Conservation (phyloP, 2,113 vertebrate species). For the Petroica traversi region DNA sequence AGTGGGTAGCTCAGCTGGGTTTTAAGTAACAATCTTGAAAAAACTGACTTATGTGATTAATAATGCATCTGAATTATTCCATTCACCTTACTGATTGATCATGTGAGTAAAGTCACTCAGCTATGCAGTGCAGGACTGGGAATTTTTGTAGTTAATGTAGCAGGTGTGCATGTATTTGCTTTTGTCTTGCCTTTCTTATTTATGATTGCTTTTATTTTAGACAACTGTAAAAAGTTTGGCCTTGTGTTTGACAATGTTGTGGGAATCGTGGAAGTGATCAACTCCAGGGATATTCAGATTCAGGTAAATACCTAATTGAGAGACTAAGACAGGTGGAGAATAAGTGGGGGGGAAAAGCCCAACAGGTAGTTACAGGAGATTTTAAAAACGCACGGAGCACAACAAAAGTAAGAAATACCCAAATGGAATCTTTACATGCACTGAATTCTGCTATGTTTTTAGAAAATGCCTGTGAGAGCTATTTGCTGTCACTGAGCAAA, state of each 20-base stretch:
- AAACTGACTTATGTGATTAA: neutral
- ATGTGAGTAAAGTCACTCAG: neutral
- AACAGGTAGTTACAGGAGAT: neutral
- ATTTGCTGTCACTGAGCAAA: neutral
- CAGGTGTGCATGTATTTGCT: neutral
- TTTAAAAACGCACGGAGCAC: neutral
- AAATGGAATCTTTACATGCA: neutral
- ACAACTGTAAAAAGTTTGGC: slow-evolving; percentile 95
- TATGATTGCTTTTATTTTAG: slow-evolving; percentile 67
- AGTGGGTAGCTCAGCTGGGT: slow-evolving; percentile 38
- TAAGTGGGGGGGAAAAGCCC: neutral
- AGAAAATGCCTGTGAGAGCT: neutral
- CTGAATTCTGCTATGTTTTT: neutral
- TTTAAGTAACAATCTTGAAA: neutral
- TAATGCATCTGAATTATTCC: neutral
- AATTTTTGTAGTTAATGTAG: neutral
- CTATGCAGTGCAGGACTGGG: neutral
- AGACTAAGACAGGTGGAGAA: neutral
- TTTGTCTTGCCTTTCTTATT: neutral
- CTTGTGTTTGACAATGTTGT: slow-evolving; percentile 96
- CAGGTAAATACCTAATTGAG: slow-evolving; percentile 77
- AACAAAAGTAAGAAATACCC: neutral
- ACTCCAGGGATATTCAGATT: slow-evolving; percentile 89
- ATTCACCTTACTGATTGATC: neutral
- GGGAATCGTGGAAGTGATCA: slow-evolving; percentile 97